These are phyloP conservation scores for Dissostichus mawsoni DNA, from an alignment of 2,113 vertebrate genomes.

Conservation along the genomic window DNA sequence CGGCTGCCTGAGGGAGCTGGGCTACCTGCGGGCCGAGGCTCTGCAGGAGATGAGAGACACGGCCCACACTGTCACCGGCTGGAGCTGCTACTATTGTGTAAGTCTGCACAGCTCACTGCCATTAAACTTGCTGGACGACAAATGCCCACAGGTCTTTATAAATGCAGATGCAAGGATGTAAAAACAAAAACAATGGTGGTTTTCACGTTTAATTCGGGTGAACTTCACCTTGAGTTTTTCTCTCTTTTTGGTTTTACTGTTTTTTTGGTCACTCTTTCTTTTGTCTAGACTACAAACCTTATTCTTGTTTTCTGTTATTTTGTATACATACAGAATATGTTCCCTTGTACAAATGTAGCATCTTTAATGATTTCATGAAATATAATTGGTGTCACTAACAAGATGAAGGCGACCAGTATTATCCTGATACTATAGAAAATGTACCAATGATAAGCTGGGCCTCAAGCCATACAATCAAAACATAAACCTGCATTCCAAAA, in stretches of 20 bases:
- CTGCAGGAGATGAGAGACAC: slow-evolving; percentile 89
- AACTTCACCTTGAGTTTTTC: neutral
- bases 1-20: slow-evolving; percentile 94
- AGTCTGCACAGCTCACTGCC: slow-evolving; percentile 69
- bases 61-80: slow-evolving; percentile 91
- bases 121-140: neutral
- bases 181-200: too few species aligned
- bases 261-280: too few species aligned
- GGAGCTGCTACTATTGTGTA: slow-evolving; percentile 99
- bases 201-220: too few species aligned
- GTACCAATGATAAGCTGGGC: neutral
- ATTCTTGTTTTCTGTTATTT: neutral
- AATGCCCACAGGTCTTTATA: neutral
- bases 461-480: neutral
- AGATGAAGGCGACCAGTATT: neutral
- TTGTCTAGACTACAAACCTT: too few species aligned
- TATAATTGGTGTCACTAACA: neutral
- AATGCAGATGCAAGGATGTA: neutral
- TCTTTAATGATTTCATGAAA: neutral
- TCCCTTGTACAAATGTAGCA: neutral
- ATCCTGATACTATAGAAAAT: neutral
- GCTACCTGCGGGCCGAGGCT: slow-evolving; percentile 88
- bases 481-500: too few species aligned
- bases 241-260: neutral
- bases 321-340: too few species aligned